Evolutionary conservation across 2,113 vertebrate species (phyloP), one percentile per base, ranked within the genome.

Genomic region (Zosterops japonicus): DNA sequence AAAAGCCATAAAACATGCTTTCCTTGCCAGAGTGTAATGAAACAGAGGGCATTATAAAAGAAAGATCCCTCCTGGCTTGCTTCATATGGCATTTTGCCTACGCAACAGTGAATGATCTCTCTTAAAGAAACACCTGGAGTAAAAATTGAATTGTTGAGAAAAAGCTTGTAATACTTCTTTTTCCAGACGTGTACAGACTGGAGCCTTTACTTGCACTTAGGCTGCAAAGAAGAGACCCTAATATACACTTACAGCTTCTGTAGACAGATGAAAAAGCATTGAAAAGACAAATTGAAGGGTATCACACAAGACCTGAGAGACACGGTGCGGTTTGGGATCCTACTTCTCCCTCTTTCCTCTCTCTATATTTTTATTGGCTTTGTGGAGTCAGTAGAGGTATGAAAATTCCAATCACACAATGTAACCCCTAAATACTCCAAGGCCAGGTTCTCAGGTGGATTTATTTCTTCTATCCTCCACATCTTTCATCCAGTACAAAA

Each of bases 1-100:
- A 93, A 94, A 92, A 94, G 18, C 19, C 56, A 60, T 90, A 94
- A 90, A 96, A 67, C 60, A 88, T 52, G 9, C 28, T 76, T 88
- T 86, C 22, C 59, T 90, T 93, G 67, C 63, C 63, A 80, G 84
- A 88, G 20, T 70, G 39, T 70, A 93, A 93, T 93, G 80, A 90
- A 94, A 90, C 56, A 82, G n/a, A 46, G 22, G 35, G 12, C 24
- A 77, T 92, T 90, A 52, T 57, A 59, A 50, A 59, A 50, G 71
- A 83, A 80, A 81, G 18, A 71, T 89, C 79, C 60, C n/a, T 53
- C 12, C 41, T 88, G 56, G 52, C 35, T 92, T 63, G 33, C n/a
- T 94, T 90, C 42, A 44, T 74, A 33, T 29, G 63, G 42, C 56
- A 92, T 90, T 88, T 94, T 95, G 56, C n/a, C 64, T 76, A 17